Evolutionary conservation across 2,888 invertebrate genomes (phyloP), one percentile per base, ranked within the genome.

Genomic region (Idaea straminata): DNA sequence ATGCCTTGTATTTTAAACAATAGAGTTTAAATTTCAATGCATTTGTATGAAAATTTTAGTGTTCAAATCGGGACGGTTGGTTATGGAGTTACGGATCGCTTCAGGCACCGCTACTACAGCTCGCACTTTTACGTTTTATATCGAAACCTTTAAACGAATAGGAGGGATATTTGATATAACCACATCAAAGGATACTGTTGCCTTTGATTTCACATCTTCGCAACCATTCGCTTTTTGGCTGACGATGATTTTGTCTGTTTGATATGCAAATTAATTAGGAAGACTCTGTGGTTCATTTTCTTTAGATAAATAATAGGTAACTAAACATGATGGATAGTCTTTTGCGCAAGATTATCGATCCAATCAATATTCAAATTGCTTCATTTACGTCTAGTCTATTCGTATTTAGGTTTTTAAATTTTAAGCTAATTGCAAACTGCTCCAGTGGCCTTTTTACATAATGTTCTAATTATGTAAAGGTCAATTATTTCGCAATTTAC

Each of bases 81-180:
- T 47, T 47, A 47, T 10, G 47, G 62, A 66, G 68, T 70, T 67
- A 66, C 69, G 57, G 65, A 73, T 66, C 69, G 73, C 72, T 66
- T 47, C 66, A 64, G 73, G 72, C 69, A 70, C 61, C 64, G 69
- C 69, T 69, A 65, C 72, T 61, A 69, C 61, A 47, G 63, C 15
- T 61, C 64, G 60, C 61, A 66, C 72, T 67, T 65, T 64, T 66
- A 59, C 61, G 65, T 72, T 71, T 68, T 70, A 65, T 69, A 64
- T 35, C 63, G 59, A 64, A 64, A 61, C 66, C 67, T 73, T 71
- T 71, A 64, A 63, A 59, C 66, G 67, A 67, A 70, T 68, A 69
- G 70, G 68, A 67, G 66, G 68, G 70, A 68, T 71, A 64, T 73
- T 71, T 64, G 69, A 69, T 69, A 64, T 63, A 62, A 57, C 61